Evolutionary conservation across 2,888 invertebrate species (phyloP).

Genomic region (Macaria liturata): DNA sequence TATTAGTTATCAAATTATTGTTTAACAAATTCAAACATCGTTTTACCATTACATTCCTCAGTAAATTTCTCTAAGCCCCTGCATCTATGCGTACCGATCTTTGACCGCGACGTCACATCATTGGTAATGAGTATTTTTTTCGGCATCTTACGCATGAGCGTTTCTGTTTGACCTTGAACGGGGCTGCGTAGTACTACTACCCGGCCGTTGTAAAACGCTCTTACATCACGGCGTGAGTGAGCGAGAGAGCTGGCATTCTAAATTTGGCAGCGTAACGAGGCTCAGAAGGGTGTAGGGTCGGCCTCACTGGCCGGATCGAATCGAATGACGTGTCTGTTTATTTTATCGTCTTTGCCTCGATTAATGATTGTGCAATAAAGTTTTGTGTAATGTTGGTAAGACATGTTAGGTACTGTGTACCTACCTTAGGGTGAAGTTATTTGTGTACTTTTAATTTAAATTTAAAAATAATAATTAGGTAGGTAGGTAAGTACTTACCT

Average conservation of each 20-base stretch:
- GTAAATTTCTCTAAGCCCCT: not conserved
- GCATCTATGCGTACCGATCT: conserved; percentile 38
- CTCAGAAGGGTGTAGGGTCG: conserved; percentile 55
- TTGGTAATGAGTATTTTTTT: conserved; percentile 55
- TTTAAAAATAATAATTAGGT: too few relatives aligned
- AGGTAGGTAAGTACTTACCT: too few relatives aligned
- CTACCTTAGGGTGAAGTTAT: too few relatives aligned
- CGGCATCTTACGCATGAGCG: conserved; percentile 35
- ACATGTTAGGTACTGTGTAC: too few relatives aligned
- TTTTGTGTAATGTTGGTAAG: not conserved
- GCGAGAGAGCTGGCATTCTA: conserved; percentile 36
- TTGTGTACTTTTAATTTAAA: too few relatives aligned
- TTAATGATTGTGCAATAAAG: conserved; percentile 3
- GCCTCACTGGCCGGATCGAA: conserved; percentile 15
- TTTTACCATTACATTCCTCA: too few relatives aligned
- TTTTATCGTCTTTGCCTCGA: conserved; percentile 20
- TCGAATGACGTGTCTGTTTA: conserved; percentile 21
- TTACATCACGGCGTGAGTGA: conserved; percentile 40
- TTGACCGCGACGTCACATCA: conserved; percentile 47
- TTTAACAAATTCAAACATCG: too few relatives aligned
- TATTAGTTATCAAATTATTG: too few relatives aligned
- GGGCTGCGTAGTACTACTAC: conserved; percentile 48
- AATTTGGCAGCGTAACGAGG: conserved; percentile 50
- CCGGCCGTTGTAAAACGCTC: conserved; percentile 43
- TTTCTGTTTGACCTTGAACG: conserved; percentile 63